Evolutionary conservation across 2,113 vertebrate genomes (phyloP).

Genomic region (Pungitius pungitius): DNA sequence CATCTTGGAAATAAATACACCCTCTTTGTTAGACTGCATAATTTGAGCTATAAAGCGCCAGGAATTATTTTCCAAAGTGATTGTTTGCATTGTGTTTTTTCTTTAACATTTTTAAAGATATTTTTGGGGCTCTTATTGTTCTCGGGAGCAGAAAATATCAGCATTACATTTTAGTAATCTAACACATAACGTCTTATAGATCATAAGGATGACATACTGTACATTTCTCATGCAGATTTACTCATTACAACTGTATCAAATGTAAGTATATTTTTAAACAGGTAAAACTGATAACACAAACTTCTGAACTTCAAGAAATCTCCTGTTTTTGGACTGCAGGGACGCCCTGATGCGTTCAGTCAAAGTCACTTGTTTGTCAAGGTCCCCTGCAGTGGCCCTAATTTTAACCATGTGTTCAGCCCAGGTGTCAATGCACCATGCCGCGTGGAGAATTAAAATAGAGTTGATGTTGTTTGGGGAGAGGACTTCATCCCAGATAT

Average conservation of each 20-base stretch:
- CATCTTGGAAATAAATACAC: neutral
- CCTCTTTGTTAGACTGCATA: neutral
- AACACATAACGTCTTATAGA: neutral
- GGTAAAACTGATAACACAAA: neutral
- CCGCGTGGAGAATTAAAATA: constrained; percentile 73
- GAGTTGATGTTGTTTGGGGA: constrained; percentile 64
- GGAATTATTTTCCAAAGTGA: neutral
- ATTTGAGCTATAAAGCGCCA: neutral
- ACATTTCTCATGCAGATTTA: neutral
- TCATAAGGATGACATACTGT: neutral
- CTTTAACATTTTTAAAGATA: neutral
- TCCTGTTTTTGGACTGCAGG: constrained; percentile 21
- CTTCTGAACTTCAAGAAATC: constrained; percentile 11
- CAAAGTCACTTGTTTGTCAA: constrained; percentile 74
- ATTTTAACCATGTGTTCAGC: constrained; percentile 65
- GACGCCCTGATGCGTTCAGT: constrained; percentile 53
- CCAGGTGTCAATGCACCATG: constrained; percentile 66
- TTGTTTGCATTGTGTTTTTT: neutral
- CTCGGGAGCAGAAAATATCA: neutral
- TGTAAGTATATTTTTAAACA: neutral
- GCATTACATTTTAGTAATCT: neutral
- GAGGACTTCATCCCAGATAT: constrained; percentile 67
- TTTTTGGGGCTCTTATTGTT: no score
- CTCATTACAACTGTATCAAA: neutral
- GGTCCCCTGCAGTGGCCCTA: constrained; percentile 68